Evolutionary conservation across 2,113 vertebrate species (phyloP).

Genomic region (Melanostigma gelatinosum): DNA sequence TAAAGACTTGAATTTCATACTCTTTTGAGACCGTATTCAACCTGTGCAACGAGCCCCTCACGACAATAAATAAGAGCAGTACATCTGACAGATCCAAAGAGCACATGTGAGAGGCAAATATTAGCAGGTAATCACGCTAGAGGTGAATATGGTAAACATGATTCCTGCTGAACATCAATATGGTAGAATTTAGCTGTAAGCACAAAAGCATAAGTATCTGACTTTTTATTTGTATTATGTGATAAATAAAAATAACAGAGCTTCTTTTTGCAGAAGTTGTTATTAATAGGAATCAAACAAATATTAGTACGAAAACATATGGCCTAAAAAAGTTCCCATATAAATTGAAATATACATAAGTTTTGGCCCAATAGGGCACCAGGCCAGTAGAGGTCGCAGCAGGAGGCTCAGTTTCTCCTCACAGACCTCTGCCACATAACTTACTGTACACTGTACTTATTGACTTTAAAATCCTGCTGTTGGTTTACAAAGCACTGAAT

Average conservation of each 20-base stretch:
- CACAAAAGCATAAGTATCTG: too few species aligned
- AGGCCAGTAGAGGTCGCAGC: neutral
- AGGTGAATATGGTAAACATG: neutral
- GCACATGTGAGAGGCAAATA: too few species aligned
- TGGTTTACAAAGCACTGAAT: too few species aligned
- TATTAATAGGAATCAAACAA: neutral
- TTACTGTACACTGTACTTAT: conserved; percentile 11
- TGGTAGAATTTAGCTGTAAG: too few species aligned
- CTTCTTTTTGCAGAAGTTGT: too few species aligned
- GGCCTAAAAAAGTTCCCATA: neutral
- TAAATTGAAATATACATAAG: neutral
- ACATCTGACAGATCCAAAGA: too few species aligned
- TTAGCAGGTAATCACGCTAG: too few species aligned
- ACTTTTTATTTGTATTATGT: too few species aligned
- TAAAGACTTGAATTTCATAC: neutral
- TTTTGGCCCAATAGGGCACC: too few species aligned
- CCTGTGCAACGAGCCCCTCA: neutral
- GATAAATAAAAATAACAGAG: too few species aligned
- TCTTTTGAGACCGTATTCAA: neutral
- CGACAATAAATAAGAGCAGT: neutral
- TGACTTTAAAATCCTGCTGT: too few species aligned
- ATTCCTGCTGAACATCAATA: too few species aligned
- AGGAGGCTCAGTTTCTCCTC: neutral
- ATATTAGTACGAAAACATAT: neutral
- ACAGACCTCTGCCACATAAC: conserved; percentile 4